Evolutionary conservation across 1,140 invertebrate genomes (phyloP).

Genomic region (Teleopsis dalmanni): DNA sequence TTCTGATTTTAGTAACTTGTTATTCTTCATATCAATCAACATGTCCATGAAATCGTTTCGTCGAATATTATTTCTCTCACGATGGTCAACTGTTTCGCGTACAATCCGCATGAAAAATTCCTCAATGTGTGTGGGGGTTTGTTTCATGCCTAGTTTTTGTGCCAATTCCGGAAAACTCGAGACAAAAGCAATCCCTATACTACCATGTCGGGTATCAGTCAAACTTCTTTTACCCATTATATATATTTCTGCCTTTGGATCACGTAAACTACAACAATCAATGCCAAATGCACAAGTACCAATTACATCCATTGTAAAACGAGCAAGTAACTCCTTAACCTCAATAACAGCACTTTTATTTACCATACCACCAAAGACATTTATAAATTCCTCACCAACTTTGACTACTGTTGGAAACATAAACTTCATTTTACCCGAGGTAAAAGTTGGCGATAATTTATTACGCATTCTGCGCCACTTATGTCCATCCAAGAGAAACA

Average conservation of each 20-base stretch:
- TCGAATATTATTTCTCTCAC: conserved; percentile 35
- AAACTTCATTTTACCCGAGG: conserved; percentile 51
- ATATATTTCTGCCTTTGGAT: conserved; percentile 46
- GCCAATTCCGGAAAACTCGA: conserved; percentile 23
- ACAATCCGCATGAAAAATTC: conserved; percentile 43
- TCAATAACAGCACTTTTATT: conserved; percentile 33
- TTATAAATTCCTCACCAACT: conserved; percentile 35
- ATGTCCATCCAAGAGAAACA: conserved; percentile 45
- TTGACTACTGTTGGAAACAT: conserved; percentile 45
- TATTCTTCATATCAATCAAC: conserved; percentile 35
- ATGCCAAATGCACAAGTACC: conserved; percentile 49
- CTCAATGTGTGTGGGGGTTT: conserved; percentile 28
- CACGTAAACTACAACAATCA: conserved; percentile 44
- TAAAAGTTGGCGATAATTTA: conserved; percentile 52
- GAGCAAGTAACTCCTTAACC: conserved; percentile 51
- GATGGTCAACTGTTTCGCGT: conserved; percentile 37
- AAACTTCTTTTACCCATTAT: conserved; percentile 26
- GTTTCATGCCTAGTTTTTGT: conserved; percentile 19
- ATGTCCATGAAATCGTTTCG: conserved; percentile 46
- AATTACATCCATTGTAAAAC: conserved; percentile 56
- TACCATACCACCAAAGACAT: conserved; percentile 12
- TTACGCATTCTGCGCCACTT: conserved; percentile 50
- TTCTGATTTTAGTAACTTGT: conserved; percentile 16
- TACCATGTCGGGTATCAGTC: conserved; percentile 18
- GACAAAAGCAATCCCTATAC: conserved; percentile 18